Percentiles rank a stretch among this genome's conserved stretches.
phyloP scores from a whole-genome alignment of 53 echinoderm and acorn worm species.

The Echinometra lucunter region DNA sequence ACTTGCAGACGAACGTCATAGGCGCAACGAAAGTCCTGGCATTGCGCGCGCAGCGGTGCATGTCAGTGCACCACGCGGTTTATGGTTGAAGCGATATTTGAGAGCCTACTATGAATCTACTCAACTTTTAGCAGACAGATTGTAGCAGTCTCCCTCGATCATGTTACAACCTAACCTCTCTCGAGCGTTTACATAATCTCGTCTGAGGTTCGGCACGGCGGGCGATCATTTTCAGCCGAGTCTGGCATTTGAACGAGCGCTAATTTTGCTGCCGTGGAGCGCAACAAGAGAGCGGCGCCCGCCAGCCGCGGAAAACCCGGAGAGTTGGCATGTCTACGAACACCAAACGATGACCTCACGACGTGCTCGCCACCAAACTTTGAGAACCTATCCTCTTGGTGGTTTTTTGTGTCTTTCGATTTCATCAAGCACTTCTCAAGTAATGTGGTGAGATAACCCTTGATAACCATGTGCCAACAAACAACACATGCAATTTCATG shows the following conservation, averaged over 20 bases:
- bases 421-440: neutral
- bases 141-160: constrained; percentile 63
- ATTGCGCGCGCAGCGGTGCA: constrained; percentile 65
- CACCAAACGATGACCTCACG: constrained; percentile 45
- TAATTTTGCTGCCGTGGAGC: constrained; percentile 63
- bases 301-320: constrained; percentile 55
- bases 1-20: constrained; percentile 29
- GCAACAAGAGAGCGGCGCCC: constrained; percentile 68
- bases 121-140: constrained; percentile 51
- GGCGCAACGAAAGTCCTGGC: constrained; percentile 31
- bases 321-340: constrained; percentile 14
- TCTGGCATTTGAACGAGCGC: constrained; percentile 60
- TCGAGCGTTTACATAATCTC: constrained; percentile 65
- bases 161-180: constrained; percentile 21
- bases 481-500: neutral
- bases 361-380: neutral
- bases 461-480: neutral
- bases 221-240: constrained; percentile 58
- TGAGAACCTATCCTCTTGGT: neutral
- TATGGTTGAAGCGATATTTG: constrained; percentile 39
- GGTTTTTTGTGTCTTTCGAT: constrained; percentile 30
- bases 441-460: neutral
- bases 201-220: constrained; percentile 56
- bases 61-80: constrained; percentile 52
- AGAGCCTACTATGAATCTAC: constrained; percentile 16